A percentile compares a stretch with the other conserved stretches of the same genome.
Evolutionary conservation across 1,140 invertebrate genomes (phyloP).

Genomic region (Drosophila subobscura): DNA sequence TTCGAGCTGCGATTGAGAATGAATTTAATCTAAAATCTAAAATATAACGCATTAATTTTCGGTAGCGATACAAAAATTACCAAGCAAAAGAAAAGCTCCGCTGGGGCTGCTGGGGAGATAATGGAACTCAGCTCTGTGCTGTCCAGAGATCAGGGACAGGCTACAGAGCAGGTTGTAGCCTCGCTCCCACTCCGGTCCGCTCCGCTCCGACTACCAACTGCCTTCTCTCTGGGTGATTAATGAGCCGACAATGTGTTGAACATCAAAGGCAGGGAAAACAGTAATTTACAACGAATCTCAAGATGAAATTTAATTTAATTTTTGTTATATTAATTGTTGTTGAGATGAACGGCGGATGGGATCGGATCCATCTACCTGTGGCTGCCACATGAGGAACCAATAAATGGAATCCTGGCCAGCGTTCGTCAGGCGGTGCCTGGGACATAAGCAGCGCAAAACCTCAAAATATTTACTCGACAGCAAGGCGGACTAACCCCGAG

Average conservation of each 20-base stretch:
- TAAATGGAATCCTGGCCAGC: conserved; percentile 23
- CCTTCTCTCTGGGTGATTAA: conserved; percentile 61
- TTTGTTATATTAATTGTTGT: conserved; percentile 60
- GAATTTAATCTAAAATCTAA: conserved; percentile 61
- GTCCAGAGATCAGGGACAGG: conserved; percentile 44
- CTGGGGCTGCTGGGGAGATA: conserved; percentile 7
- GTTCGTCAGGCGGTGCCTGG: conserved; percentile 52
- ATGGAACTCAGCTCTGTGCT: conserved; percentile 10
- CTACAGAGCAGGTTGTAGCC: conserved; percentile 10
- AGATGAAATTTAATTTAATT: conserved; percentile 68
- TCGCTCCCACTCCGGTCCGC: conserved; percentile 8
- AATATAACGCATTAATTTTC: conserved; percentile 79
- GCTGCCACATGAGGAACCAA: conserved; percentile 57
- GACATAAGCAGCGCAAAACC: conserved; percentile 79
- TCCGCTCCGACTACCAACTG: neutral
- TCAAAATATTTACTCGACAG: conserved; percentile 73
- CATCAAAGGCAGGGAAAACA: conserved; percentile 73
- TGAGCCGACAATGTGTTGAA: conserved; percentile 75
- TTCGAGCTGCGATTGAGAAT: conserved; percentile 20
- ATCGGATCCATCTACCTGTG: conserved; percentile 41
- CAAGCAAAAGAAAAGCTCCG: conserved; percentile 36
- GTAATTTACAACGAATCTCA: conserved; percentile 65
- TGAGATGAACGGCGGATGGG: conserved; percentile 5
- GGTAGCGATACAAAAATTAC: conserved; percentile 75
- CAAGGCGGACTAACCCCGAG: conserved; percentile 49